Evolutionary conservation across 2,888 invertebrate genomes (phyloP).

Genomic region (Sphaerophoria taeniata): DNA sequence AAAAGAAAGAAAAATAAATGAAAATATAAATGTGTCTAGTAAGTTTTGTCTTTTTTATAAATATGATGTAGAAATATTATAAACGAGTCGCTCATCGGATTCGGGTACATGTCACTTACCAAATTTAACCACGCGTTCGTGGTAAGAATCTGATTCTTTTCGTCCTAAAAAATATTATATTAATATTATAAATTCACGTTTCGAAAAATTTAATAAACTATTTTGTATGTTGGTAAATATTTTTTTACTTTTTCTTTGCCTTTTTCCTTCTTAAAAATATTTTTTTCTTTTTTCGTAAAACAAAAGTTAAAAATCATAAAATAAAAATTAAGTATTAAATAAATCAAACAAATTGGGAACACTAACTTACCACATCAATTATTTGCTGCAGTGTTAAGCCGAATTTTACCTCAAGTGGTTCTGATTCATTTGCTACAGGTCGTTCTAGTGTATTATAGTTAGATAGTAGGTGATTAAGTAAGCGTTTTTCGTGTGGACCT

Average conservation of each 20-base stretch:
- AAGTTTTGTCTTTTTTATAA: slow-evolving; percentile 16
- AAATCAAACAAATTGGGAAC: slow-evolving; percentile 1
- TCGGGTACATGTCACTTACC: slow-evolving; percentile 91
- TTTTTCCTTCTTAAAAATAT: slow-evolving; percentile 7
- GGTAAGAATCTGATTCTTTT: slow-evolving; percentile 99
- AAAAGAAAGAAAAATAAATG: slow-evolving; percentile 40
- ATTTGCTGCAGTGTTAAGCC: slow-evolving; percentile 96
- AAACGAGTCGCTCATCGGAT: slow-evolving; percentile 55
- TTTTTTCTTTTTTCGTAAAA: slow-evolving; percentile 36
- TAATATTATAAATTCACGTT: slow-evolving; percentile 66
- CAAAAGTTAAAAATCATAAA: slow-evolving; percentile 22
- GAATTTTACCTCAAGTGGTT: slow-evolving; percentile 94
- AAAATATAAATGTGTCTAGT: slow-evolving; percentile 50
- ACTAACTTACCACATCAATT: slow-evolving; percentile 94
- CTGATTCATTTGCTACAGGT: slow-evolving; percentile 96
- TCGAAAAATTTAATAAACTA: slow-evolving; percentile 32
- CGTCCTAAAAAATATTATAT: slow-evolving; percentile 91
- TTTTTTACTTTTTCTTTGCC: slow-evolving; percentile 29
- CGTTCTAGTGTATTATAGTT: slow-evolving; percentile 94
- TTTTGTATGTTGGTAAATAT: slow-evolving; percentile 36
- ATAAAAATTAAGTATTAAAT: slow-evolving; percentile 1
- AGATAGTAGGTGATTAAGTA: slow-evolving; percentile 91
- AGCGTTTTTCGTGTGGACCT: slow-evolving; percentile 94
- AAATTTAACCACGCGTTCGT: slow-evolving; percentile 99
- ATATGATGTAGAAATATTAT: slow-evolving; percentile 6